Evolutionary conservation across 53 echinoderm and acorn worm genomes (phyloP), one percentile per base, ranked within the genome.

Genomic region (Stichopus horrens): DNA sequence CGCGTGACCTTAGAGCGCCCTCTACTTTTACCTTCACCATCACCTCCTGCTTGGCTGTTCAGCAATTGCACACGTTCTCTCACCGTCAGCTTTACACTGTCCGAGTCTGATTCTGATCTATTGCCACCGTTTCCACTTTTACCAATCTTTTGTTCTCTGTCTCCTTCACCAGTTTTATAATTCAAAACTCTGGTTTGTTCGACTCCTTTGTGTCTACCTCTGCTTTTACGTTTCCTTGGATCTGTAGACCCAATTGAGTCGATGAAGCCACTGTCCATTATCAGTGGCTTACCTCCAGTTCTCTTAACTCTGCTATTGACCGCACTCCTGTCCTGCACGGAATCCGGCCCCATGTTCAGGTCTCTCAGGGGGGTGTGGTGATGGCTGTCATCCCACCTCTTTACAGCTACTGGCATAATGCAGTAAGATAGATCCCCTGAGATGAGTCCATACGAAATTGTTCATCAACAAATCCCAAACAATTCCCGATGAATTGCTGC

Each of bases 41-140:
- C 73, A 9, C 22, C 8, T 20, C 54, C 74, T 52, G 21, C 52
- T 54, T 86, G 73, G 53, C 19, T 73, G 53, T 86, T 86, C 54
- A 71, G 21, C 8, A 86, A 71, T 86, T 86, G 86, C 55, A 86
- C 86, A 54, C 86, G 53, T 14, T 86, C 86, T 55, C 73, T 71
- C 54, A 86, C 86, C 52, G 86, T 71, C 6, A 86, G n/a, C 53
- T 86, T 86, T 10, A 56, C 51, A n/a, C 56, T 52, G 0, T 67
- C 71, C 4, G 79, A 53, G 79, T 80, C 81, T n/a, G 81, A 51
- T 4, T 20, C 81, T 54, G 81, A n/a, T 53, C 19, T 55, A 19
- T 8, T 80, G 52, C 19, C 81, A 8, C 9, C 9, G 7, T 7
- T 52, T 9, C 9, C 51, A 73, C 20, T 73, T 75, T 14, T 91